Percentiles rank a stretch among this genome's conserved stretches.
Evolutionary conservation across 2,888 invertebrate species (phyloP).

Genomic region (Andrena marginata): DNA sequence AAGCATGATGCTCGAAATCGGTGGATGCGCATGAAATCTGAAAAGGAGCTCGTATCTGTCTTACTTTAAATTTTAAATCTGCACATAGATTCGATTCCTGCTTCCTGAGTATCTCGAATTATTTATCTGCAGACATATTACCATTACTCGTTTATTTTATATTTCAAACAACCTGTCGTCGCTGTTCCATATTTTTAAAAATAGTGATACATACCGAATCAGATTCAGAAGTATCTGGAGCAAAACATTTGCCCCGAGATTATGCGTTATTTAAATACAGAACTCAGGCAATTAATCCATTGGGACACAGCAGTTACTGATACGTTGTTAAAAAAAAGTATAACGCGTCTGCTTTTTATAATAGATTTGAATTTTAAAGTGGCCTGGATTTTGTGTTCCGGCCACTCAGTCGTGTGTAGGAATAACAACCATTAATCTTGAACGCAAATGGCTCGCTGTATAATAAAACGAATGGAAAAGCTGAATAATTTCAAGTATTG

Average conservation of each 20-base stretch:
- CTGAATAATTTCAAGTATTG: background rate
- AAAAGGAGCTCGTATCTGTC: background rate
- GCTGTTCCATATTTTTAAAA: background rate
- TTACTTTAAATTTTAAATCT: constrained; percentile 26
- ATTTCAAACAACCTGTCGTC: background rate
- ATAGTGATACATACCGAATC: background rate
- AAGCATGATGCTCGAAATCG: constrained; percentile 14
- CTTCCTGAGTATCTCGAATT: background rate
- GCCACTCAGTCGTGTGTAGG: constrained; percentile 1
- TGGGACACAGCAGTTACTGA: no score
- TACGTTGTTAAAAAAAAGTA: background rate
- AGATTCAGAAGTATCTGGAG: no score
- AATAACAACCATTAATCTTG: constrained; percentile 33
- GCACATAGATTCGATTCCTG: background rate
- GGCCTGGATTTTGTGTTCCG: background rate
- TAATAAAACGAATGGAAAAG: constrained; percentile 23
- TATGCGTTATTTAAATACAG: background rate
- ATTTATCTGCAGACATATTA: background rate
- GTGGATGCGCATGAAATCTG: background rate
- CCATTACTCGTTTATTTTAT: background rate
- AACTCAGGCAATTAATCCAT: background rate
- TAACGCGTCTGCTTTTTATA: background rate
- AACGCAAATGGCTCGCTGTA: constrained; percentile 38
- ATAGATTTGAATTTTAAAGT: constrained; percentile 38
- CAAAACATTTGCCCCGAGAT: no score